A percentile compares a stretch with the other conserved stretches of the same genome.
Evolutionary conservation across 92 coral and sea anemone genomes (phyloP).

Genomic region (Muricea muricata): DNA sequence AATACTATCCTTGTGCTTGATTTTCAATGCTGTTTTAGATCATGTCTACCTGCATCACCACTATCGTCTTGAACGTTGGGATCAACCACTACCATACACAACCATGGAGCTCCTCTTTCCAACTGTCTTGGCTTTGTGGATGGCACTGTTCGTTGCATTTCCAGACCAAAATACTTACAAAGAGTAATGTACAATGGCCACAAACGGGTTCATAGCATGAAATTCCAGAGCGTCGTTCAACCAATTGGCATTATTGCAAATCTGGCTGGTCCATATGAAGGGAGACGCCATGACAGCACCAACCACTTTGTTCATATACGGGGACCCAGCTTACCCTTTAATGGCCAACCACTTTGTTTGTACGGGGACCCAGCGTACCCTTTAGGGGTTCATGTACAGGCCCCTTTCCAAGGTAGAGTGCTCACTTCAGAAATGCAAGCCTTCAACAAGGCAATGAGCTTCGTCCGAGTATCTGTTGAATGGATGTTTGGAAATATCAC

Average conservation of each 20-base stretch:
- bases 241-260: slow-evolving; percentile 34
- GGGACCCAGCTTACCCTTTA: too few species aligned
- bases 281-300: slow-evolving; percentile 30
- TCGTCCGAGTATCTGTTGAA: slow-evolving; percentile 7
- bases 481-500: too few species aligned
- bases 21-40: slow-evolving; percentile 25
- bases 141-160: slow-evolving; percentile 40
- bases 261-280: slow-evolving; percentile 35
- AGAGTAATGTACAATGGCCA: slow-evolving; percentile 33
- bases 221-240: slow-evolving; percentile 31
- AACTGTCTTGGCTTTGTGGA: slow-evolving; percentile 59
- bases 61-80: slow-evolving; percentile 15
- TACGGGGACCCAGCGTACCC: not conserved
- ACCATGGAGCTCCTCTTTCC: slow-evolving; percentile 55
- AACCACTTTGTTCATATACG: too few species aligned
- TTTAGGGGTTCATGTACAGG: too few species aligned
- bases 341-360: too few species aligned
- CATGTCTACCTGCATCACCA: slow-evolving; percentile 17
- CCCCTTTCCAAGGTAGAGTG: too few species aligned
- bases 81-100: slow-evolving; percentile 41
- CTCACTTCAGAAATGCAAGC: slow-evolving; percentile 26
- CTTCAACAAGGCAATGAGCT: slow-evolving; percentile 32
- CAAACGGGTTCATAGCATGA: slow-evolving; percentile 27
- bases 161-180: slow-evolving; percentile 31
- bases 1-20: slow-evolving; percentile 16